phyloP scores from a whole-genome alignment of 1,140 invertebrate genomes.

The Brachionus rotundiformis region DNA sequence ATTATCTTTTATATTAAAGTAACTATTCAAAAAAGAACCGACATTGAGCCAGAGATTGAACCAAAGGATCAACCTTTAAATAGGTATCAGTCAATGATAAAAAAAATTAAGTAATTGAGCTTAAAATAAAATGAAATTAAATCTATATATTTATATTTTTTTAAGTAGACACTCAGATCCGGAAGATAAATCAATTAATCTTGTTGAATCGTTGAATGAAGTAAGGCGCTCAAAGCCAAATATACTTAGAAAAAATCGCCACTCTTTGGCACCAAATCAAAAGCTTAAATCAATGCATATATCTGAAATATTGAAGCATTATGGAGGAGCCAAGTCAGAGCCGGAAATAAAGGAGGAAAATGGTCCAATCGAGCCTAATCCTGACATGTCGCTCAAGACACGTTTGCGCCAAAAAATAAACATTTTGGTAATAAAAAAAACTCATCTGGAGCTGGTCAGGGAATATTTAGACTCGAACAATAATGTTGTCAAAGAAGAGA shows the following conservation, averaged over 20 bases:
- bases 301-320: background rate
- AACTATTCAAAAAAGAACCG: background rate
- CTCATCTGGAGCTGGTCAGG: background rate
- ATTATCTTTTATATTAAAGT: background rate
- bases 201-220: background rate
- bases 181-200: background rate
- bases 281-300: background rate
- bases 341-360: background rate
- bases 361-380: background rate
- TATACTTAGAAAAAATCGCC: background rate
- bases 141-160: too few relatives aligned
- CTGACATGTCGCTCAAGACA: background rate
- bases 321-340: background rate
- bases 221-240: background rate
- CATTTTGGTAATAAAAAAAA: background rate
- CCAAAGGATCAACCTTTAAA: background rate
- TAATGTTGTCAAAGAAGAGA: background rate
- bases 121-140: too few relatives aligned
- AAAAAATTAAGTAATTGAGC: background rate
- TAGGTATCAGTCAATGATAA: background rate
- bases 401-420: background rate
- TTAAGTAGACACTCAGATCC: background rate
- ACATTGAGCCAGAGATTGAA: background rate
- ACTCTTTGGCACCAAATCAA: background rate
- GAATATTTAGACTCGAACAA: constrained; percentile 9